Percentiles rank a stretch among this genome's conserved stretches.
These are phyloP conservation scores for Phyllotreta striolata DNA, from an alignment of 2,888 invertebrate genomes.

Conservation along the genomic window DNA sequence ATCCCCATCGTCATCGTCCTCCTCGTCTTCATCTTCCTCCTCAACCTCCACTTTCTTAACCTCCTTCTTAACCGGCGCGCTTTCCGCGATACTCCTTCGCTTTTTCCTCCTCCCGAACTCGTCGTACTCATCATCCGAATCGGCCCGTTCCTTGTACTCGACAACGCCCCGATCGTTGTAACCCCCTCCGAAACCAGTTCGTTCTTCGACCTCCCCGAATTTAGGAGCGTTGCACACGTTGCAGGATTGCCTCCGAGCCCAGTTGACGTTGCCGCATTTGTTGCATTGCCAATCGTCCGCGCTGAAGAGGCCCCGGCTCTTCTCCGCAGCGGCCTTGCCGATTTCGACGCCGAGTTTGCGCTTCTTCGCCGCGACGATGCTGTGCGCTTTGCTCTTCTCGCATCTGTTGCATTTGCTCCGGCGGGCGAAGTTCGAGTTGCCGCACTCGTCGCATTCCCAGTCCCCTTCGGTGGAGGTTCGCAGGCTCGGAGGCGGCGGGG, in stretches of 20 bases:
- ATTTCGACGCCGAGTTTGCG: slow-evolving; percentile 95
- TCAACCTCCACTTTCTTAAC: slow-evolving; percentile 26
- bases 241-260: slow-evolving; percentile 95
- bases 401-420: slow-evolving; percentile 92
- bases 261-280: slow-evolving; percentile 99
- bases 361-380: slow-evolving; percentile 64
- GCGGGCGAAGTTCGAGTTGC: slow-evolving; percentile 94
- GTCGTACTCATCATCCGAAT: slow-evolving; percentile 96
- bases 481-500: slow-evolving; percentile 52
- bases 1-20: slow-evolving; percentile 65
- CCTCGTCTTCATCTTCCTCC: slow-evolving; percentile 57
- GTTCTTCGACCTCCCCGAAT: slow-evolving; percentile 89
- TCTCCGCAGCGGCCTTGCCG: slow-evolving; percentile 97
- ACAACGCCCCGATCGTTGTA: slow-evolving; percentile 97
- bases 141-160: slow-evolving; percentile 89
- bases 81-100: slow-evolving; percentile 37
- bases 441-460: slow-evolving; percentile 80
- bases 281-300: slow-evolving; percentile 99
- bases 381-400: slow-evolving; percentile 66
- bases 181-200: slow-evolving; percentile 84
- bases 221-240: slow-evolving; percentile 99
- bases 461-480: slow-evolving; percentile 62
- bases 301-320: slow-evolving; percentile 93
- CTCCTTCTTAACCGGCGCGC: slow-evolving; percentile 31
- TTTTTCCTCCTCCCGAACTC: slow-evolving; percentile 68